Evolutionary conservation across 2,888 invertebrate species (phyloP), one percentile per base, ranked within the genome.

Genomic region (Sarcophaga subvicina): DNA sequence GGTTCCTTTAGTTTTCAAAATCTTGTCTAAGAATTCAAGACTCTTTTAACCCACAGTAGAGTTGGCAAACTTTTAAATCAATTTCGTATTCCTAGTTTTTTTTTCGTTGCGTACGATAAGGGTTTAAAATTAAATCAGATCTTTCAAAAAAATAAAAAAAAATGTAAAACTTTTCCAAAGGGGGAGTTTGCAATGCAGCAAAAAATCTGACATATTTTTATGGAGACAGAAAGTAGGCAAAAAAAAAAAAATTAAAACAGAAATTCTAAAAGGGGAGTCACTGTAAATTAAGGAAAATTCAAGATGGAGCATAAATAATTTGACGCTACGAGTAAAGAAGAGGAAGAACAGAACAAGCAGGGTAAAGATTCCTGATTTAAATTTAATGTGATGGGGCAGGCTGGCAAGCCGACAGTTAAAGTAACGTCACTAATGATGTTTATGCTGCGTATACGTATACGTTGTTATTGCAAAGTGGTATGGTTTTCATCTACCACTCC

Each of bases 381-480:
- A 71, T 67, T 73, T 73, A 69, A 67, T 45, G 64, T 25, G 73
- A 62, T 63, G 75, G 45, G 4, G 17, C 14, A 54, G 4, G 54
- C 2, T 54, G 12, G 54, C 54, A 54, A 54, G 17, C 54, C 12
- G 17, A 4, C 70, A 60, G 62, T 66, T 72, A 47, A 25, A 60
- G 70, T 75, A 71, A 75, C 75, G 69, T 73, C 62, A 79, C 78
- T 81, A 85, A 82, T 81, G 73, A 85, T 81, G 49, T 85, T 78
- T 75, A 75, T 85, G 82, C 70, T 82, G 66, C 45, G 54, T 20
- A 27, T 45, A 69, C 45, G 54, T 20, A 27, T 45, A 69, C 14
- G 76, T 25, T 17, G 60, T 78, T 59, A 67, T 70, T 60, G 47
- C 27, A 64, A 54, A 54, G n/a, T 12, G 54, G 10, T 37, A 37